phyloP scores from a whole-genome alignment of 2,888 invertebrate species.

The Drosophila multiciliata region DNA sequence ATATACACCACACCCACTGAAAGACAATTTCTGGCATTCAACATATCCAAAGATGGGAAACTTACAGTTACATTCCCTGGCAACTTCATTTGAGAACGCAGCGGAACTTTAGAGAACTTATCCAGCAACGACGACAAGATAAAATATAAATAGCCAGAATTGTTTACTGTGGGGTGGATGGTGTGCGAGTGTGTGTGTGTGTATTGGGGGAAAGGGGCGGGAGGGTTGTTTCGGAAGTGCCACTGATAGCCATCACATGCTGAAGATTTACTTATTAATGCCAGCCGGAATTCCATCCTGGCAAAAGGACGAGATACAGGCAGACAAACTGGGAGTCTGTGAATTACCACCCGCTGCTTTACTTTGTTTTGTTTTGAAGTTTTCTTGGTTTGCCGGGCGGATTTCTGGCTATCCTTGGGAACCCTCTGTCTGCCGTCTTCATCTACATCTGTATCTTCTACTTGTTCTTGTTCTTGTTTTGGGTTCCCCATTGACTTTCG shows the following conservation, averaged over 20 bases:
- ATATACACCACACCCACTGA: background rate
- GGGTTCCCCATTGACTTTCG: constrained; percentile 68
- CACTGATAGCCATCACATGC: constrained; percentile 79
- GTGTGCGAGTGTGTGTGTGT: constrained; percentile 15
- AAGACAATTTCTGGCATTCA: constrained; percentile 24
- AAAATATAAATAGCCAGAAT: constrained; percentile 77
- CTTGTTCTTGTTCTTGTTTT: constrained; percentile 1
- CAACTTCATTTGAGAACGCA: constrained; percentile 58
- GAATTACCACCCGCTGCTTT: constrained; percentile 42
- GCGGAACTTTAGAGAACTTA: constrained; percentile 72
- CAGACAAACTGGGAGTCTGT: constrained; percentile 10
- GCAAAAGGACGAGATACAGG: constrained; percentile 29
- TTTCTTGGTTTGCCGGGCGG: constrained; percentile 30
- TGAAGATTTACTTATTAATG: constrained; percentile 79
- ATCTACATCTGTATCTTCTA: constrained; percentile 7
- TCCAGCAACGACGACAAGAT: constrained; percentile 60
- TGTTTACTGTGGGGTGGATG: constrained; percentile 39
- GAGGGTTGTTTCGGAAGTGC: constrained; percentile 58
- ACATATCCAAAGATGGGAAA: constrained; percentile 39
- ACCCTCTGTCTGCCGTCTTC: background rate
- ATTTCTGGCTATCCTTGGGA: constrained; percentile 27
- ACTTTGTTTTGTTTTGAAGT: constrained; percentile 69
- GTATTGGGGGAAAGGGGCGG: background rate
- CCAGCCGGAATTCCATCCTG: constrained; percentile 71
- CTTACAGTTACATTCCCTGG: constrained; percentile 49